These are phyloP conservation scores for Chondrilla cf. caribensis DNA, from an alignment of 37 sponge, comb jelly and placozoan genomes.

Conservation along the genomic window DNA sequence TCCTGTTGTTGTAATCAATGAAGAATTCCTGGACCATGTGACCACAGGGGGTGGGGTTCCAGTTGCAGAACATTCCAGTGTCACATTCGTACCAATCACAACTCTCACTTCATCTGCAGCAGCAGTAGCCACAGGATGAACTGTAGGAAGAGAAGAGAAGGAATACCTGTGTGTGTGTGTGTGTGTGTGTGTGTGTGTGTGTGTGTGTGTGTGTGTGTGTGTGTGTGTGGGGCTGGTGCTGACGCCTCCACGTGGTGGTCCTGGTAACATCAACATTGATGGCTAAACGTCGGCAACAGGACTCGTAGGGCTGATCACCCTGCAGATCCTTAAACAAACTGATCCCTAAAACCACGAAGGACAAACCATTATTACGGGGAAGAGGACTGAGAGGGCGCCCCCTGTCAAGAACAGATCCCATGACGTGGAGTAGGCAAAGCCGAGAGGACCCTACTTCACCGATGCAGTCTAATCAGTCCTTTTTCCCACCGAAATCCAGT, in stretches of 20 bases:
- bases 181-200: too few species aligned
- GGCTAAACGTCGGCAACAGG: too few species aligned
- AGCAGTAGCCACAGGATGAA: slow-evolving; percentile 39
- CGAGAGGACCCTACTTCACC: background rate
- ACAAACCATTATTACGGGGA: background rate
- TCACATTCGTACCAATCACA: slow-evolving; percentile 7
- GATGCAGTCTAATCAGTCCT: background rate
- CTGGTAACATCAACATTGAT: too few species aligned
- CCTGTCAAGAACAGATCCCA: slow-evolving; percentile 2
- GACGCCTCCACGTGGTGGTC: too few species aligned
- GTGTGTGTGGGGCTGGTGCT: too few species aligned
- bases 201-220: too few species aligned
- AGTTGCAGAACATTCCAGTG: slow-evolving; percentile 36
- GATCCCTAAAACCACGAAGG: background rate
- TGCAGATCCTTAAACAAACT: too few species aligned
- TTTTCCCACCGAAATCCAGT: background rate
- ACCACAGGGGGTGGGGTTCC: slow-evolving; percentile 57
- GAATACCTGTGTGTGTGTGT: too few species aligned
- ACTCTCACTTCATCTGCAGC: background rate
- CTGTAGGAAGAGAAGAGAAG: slow-evolving; percentile 18
- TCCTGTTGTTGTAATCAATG: background rate
- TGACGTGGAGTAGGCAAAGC: background rate
- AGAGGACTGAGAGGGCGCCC: background rate
- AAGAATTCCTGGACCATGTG: slow-evolving; percentile 37
- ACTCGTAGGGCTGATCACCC: too few species aligned